Evolutionary conservation across 2,888 invertebrate genomes (phyloP).

Genomic region (Scrobipalpa atriplicella): DNA sequence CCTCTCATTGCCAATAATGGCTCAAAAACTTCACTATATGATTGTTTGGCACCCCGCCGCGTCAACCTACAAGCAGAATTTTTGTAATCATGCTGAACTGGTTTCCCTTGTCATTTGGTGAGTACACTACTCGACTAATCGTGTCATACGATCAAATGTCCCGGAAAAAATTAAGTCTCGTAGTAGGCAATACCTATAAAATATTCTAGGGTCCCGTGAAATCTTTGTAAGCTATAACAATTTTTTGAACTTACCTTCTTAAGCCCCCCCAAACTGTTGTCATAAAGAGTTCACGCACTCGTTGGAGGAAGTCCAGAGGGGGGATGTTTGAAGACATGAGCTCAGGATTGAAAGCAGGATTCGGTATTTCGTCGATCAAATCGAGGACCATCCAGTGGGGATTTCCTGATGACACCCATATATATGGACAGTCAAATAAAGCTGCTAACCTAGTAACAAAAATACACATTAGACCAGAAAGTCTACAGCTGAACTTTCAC

Average conservation of each 20-base stretch:
- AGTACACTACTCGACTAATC: too few species aligned
- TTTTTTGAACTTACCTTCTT: constrained; percentile 41
- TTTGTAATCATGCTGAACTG: background rate
- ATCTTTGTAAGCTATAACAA: too few species aligned
- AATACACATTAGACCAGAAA: constrained; percentile 23
- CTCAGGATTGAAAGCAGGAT: constrained; percentile 55
- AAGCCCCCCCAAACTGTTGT: constrained; percentile 31
- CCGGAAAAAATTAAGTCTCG: too few species aligned
- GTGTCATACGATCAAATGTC: too few species aligned
- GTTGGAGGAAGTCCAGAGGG: constrained; percentile 55
- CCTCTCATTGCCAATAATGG: constrained; percentile 44
- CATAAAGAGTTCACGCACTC: constrained; percentile 47
- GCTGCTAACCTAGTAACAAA: constrained; percentile 48
- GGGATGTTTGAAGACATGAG: constrained; percentile 39
- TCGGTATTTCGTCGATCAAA: constrained; percentile 53
- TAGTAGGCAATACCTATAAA: too few species aligned
- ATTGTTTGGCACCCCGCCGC: background rate
- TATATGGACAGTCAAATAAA: constrained; percentile 51
- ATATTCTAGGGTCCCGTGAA: too few species aligned
- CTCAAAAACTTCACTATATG: constrained; percentile 42
- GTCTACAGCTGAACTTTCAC: constrained; percentile 20
- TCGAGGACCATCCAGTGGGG: constrained; percentile 51
- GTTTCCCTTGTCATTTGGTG: too few species aligned
- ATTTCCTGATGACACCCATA: constrained; percentile 56
- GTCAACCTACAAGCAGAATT: background rate